Base-by-base conservation (phyloP, 2,797 vertebrate genomes). In the Megaceryle alcyon region DNA sequence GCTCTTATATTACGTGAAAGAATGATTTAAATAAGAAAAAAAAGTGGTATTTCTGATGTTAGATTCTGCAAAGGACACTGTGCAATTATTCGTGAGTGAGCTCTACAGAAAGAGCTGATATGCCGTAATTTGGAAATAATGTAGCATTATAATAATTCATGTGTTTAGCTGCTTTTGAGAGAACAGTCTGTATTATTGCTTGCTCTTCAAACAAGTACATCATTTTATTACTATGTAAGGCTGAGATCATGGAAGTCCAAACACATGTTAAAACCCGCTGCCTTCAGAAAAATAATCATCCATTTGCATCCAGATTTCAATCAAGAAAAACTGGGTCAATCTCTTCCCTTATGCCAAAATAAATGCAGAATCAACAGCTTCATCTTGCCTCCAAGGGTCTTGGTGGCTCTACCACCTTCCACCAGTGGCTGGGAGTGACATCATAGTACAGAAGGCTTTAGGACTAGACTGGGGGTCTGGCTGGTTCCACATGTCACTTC, bases 41-140 rank as follows among this genome's bases (percentile, higher is more conserved):
- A 22, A 56, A 10, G 26, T 12, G 15, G 71, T 33, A 76, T 86
- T 96, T 90, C 87, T 86, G 43, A n/a, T 63, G 43, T 60, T 51
- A 79, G 92, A 60, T 29, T 72, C 69, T 70, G 28, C 43, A 82
- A 48, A 72, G 73, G 84, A 88, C 91, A 96, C 72, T 83, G 37
- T 10, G 33, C 87, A 75, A 78, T 91, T 96, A 83, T 90, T 94
- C 70, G 53, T 33, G 63, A 72, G 48, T 9, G 35, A 91, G 22
- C 12, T 37, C 63, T 8, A 43, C 0, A 49, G 49, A 71, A 92
- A 76, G 48, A 78, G 70, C 35, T 35, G 73, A 17, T 56, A 88
- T 92, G 82, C 70, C 0, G 23, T 86, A 94, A 94, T 66, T 86
- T 86, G 92, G 91, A 94, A 96, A 91, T 94, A 84, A 94, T 94